Conservation (phyloP, 2,113 vertebrate species). For the Acrocephalus kingi region DNA sequence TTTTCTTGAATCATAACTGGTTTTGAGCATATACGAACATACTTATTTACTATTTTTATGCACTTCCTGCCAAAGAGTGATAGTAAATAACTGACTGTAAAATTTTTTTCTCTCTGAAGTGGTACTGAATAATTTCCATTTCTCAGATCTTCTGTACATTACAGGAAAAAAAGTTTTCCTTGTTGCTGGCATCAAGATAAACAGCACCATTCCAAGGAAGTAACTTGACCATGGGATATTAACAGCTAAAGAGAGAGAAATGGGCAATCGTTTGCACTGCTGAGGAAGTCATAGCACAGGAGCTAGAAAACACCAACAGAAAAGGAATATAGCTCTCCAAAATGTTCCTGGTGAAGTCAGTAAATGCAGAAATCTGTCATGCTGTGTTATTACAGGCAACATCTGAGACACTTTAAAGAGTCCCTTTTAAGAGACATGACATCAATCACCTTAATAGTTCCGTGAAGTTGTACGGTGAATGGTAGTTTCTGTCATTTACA, state of each 20-base stretch:
- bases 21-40: background rate
- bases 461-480: background rate
- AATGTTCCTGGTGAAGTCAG: background rate
- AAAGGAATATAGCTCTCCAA: background rate
- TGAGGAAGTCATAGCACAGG: background rate
- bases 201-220: background rate
- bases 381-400: background rate
- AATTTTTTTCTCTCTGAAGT: background rate
- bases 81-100: background rate
- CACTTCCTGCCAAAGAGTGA: background rate
- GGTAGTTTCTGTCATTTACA: slow-evolving; percentile 31
- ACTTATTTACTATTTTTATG: background rate
- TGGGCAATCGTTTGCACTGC: background rate
- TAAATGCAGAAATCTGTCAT: background rate
- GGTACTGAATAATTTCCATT: background rate
- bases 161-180: background rate
- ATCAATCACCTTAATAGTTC: slow-evolving; percentile 17
- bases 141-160: background rate
- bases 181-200: background rate
- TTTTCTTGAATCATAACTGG: background rate
- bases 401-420: background rate
- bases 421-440: background rate
- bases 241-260: background rate
- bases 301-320: background rate
- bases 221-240: background rate